phyloP scores from a whole-genome alignment of 1,140 invertebrate species.

The Meloidogyne hapla region DNA sequence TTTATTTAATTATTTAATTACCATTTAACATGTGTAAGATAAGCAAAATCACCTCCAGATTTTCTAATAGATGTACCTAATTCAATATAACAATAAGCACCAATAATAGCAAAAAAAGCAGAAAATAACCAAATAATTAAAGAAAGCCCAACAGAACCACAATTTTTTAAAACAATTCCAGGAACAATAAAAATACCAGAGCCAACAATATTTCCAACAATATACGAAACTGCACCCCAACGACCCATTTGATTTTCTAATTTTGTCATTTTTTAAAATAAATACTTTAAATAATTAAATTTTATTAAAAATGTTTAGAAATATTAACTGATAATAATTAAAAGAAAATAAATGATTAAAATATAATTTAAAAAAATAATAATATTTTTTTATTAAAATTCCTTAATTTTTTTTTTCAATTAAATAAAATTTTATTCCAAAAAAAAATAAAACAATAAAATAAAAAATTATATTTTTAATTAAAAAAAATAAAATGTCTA shows the following conservation, averaged over 20 bases:
- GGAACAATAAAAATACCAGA: slow-evolving; percentile 91
- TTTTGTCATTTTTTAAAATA: slow-evolving; percentile 6
- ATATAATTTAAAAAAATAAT: not conserved
- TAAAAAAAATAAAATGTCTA: too few species aligned
- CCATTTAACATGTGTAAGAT: slow-evolving; percentile 55
- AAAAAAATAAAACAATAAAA: too few species aligned
- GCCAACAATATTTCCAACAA: slow-evolving; percentile 89
- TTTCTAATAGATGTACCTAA: slow-evolving; percentile 50
- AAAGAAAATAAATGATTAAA: not conserved
- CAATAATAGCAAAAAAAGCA: slow-evolving; percentile 48
- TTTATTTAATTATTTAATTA: slow-evolving; percentile 8
- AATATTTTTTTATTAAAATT: too few species aligned
- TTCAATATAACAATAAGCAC: slow-evolving; percentile 64
- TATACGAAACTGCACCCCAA: slow-evolving; percentile 65
- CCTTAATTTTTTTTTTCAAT: too few species aligned
- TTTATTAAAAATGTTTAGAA: not conserved
- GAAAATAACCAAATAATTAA: slow-evolving; percentile 48
- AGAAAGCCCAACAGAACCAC: slow-evolving; percentile 55
- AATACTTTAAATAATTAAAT: not conserved
- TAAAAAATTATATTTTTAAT: too few species aligned
- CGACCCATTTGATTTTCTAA: slow-evolving; percentile 49
- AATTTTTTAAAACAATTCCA: slow-evolving; percentile 65
- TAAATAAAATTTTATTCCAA: too few species aligned
- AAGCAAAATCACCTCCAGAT: slow-evolving; percentile 55
- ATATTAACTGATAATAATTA: too few species aligned